Evolutionary conservation across 2,888 invertebrate species (phyloP).

Genomic region (Drosophila ezoana): DNA sequence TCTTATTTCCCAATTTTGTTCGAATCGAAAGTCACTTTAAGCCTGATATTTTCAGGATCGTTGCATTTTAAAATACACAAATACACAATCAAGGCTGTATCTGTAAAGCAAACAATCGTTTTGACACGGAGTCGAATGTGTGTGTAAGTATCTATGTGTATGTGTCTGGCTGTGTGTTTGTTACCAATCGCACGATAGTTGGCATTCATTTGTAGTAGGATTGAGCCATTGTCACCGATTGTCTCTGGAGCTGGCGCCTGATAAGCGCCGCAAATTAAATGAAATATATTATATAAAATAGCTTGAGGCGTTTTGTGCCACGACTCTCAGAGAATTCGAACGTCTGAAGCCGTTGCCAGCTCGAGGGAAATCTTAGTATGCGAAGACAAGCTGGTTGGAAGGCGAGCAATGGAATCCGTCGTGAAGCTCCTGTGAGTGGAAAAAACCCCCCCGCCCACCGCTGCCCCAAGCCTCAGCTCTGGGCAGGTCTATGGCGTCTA

Average conservation of each 20-base stretch:
- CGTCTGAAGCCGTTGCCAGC: constrained; percentile 32
- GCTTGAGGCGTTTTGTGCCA: constrained; percentile 57
- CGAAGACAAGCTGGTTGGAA: constrained; percentile 6
- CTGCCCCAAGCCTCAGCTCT: background rate
- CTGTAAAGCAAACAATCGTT: constrained; percentile 8
- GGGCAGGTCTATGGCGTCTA: constrained; percentile 24
- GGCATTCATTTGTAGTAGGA: constrained; percentile 48
- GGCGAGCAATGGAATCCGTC: constrained; percentile 54
- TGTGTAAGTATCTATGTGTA: background rate
- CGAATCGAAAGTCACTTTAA: background rate
- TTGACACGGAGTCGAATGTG: constrained; percentile 4
- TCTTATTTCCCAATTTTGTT: background rate
- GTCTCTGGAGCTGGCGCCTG: constrained; percentile 76
- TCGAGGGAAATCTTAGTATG: constrained; percentile 20
- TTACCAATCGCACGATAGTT: constrained; percentile 43
- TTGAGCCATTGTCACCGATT: constrained; percentile 78
- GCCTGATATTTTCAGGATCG: background rate
- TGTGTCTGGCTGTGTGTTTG: constrained; percentile 6
- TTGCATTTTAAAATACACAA: background rate
- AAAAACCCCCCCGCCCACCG: background rate
- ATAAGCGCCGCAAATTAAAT: constrained; percentile 78
- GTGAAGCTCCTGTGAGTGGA: constrained; percentile 46
- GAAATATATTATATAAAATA: constrained; percentile 68
- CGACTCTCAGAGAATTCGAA: constrained; percentile 45
- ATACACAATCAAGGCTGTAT: background rate